These are phyloP conservation scores for Odontothrips loti DNA, from an alignment of 2,888 invertebrate genomes.

Conservation along the genomic window DNA sequence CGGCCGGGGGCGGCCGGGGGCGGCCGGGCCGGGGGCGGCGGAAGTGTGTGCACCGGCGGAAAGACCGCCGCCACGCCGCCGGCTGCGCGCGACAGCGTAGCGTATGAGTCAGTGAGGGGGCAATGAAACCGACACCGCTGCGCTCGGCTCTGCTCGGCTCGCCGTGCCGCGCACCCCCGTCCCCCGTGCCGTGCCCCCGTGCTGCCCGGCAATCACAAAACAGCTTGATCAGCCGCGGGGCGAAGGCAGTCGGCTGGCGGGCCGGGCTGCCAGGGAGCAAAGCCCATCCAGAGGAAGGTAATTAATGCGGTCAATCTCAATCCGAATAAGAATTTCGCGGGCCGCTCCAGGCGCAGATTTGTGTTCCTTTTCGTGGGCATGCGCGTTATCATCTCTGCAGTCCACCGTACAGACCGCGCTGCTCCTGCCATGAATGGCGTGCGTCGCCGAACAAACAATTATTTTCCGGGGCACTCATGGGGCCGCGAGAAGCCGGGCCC, in stretches of 20 bases:
- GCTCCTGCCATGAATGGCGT: neutral
- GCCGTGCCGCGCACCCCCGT: neutral
- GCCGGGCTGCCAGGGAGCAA: too few species aligned
- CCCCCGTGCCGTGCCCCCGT: neutral
- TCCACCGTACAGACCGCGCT: too few species aligned
- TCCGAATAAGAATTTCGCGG: too few species aligned
- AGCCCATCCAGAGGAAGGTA: too few species aligned
- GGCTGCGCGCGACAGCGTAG: neutral
- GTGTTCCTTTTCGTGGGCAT: too few species aligned
- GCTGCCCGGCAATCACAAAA: neutral
- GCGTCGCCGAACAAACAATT: neutral
- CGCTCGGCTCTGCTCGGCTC: neutral
- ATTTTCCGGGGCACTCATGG: neutral
- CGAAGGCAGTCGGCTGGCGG: neutral
- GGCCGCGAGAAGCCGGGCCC: neutral
- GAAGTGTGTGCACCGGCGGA: slow-evolving; percentile 17
- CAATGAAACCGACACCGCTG: neutral
- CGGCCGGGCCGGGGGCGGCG: neutral
- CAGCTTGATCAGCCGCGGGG: slow-evolving; percentile 22
- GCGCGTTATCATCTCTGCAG: too few species aligned
- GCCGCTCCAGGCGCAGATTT: too few species aligned
- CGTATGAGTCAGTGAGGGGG: neutral
- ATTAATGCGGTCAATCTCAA: too few species aligned
- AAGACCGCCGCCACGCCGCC: neutral
- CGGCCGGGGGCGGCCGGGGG: neutral